Conservation (phyloP, 2,797 vertebrate species). For the Sciurus vulgaris region DNA sequence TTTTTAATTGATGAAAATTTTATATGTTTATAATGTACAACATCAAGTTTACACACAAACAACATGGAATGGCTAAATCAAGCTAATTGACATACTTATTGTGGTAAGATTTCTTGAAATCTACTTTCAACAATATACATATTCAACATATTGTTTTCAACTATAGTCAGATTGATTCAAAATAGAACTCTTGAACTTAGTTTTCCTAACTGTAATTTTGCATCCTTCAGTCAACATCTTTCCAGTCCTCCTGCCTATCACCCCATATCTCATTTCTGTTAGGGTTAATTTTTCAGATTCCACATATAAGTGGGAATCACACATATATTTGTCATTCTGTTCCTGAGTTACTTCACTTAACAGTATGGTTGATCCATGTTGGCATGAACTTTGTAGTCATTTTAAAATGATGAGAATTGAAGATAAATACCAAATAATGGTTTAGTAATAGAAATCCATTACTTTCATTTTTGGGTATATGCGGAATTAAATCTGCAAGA, state of each 20-base stretch:
- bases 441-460: background rate
- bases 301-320: background rate
- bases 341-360: background rate
- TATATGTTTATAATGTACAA: background rate
- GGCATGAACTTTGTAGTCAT: background rate
- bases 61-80: background rate
- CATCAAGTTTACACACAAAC: background rate
- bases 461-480: constrained; percentile 10
- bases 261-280: background rate
- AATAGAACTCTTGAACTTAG: background rate
- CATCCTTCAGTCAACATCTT: background rate
- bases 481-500: background rate
- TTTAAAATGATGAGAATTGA: background rate
- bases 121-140: no score
- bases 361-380: background rate
- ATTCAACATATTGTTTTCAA: background rate
- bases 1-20: background rate
- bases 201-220: background rate
- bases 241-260: no score
- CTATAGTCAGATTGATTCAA: background rate
- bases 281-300: background rate
- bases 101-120: background rate
- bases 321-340: background rate
- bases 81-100: background rate
- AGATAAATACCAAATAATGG: background rate